A percentile compares a stretch with the other conserved stretches of the same genome.
These are phyloP conservation scores for Stenolophus ochropezus DNA, from an alignment of 2,888 invertebrate species.

Conservation along the genomic window DNA sequence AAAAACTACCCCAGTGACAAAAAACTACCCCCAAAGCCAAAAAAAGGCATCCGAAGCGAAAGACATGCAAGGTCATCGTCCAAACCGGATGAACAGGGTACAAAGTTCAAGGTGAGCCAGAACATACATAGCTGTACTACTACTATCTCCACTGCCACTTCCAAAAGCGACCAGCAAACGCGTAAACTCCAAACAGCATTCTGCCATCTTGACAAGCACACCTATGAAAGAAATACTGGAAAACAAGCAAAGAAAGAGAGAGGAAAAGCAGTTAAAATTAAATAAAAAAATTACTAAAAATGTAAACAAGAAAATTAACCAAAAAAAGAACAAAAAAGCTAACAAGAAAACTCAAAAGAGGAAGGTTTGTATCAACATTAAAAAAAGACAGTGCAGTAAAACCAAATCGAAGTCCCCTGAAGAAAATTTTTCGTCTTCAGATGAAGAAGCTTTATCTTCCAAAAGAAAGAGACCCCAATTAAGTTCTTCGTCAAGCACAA, in stretches of 20 bases:
- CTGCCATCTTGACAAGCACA: constrained; percentile 10
- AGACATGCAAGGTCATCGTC: no score
- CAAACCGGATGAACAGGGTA: no score
- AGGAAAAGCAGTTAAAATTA: constrained; percentile 17
- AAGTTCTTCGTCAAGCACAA: not conserved
- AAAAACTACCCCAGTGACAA: no score
- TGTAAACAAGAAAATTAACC: not conserved
- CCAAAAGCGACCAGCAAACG: not conserved
- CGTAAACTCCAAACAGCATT: not conserved
- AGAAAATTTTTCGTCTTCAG: constrained; percentile 30
- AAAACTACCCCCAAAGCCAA: no score
- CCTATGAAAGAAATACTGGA: constrained; percentile 4
- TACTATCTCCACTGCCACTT: constrained; percentile 4
- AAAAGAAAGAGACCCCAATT: not conserved
- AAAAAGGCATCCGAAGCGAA: no score
- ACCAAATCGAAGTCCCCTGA: not conserved
- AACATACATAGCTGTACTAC: no score
- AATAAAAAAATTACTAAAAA: no score
- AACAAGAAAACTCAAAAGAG: not conserved
- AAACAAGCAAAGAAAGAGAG: constrained; percentile 28
- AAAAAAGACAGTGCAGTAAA: not conserved
- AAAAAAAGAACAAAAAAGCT: not conserved
- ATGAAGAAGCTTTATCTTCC: constrained; percentile 25
- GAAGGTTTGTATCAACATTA: not conserved
- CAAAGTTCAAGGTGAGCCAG: no score